A percentile compares a stretch with the other conserved stretches of the same genome.
These are phyloP conservation scores for Mizuhopecten yessoensis DNA, from an alignment of 1,140 invertebrate species.

Conservation along the genomic window DNA sequence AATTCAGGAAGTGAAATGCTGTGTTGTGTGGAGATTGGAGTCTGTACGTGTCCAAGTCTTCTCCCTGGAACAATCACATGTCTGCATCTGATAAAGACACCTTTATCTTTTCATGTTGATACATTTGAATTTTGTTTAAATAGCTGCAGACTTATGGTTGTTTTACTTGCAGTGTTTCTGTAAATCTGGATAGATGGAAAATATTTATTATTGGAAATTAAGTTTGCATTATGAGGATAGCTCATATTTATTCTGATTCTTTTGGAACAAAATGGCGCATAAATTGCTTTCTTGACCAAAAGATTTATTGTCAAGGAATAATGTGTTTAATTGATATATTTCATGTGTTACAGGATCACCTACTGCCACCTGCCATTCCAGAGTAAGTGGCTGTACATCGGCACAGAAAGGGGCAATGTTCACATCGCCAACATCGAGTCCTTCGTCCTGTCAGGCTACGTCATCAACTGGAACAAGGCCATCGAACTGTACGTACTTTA, in stretches of 20 bases:
- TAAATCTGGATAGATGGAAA: not conserved
- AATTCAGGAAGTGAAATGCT: not conserved
- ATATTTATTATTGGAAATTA: not conserved
- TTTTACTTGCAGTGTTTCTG: slow-evolving; percentile 3
- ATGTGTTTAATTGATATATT: too few relatives aligned
- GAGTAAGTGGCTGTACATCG: slow-evolving; percentile 99
- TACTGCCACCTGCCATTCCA: slow-evolving; percentile 96
- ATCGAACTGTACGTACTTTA: slow-evolving; percentile 99
- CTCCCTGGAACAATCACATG: slow-evolving; percentile 11
- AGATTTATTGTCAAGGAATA: too few relatives aligned
- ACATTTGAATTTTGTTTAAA: not conserved
- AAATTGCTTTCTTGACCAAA: too few relatives aligned
- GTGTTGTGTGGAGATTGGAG: slow-evolving; percentile 3
- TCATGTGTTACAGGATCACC: slow-evolving; percentile 90
- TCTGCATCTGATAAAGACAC: not conserved
- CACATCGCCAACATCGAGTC: slow-evolving; percentile 98
- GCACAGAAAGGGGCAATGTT: slow-evolving; percentile 98
- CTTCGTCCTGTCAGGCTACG: slow-evolving; percentile 97
- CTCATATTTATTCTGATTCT: too few relatives aligned
- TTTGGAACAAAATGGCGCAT: too few relatives aligned
- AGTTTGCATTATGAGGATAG: too few relatives aligned
- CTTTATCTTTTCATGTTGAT: not conserved
- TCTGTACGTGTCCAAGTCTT: not conserved
- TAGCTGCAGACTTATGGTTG: not conserved
- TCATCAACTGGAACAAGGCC: slow-evolving; percentile 99